Evolutionary conservation across 2,888 invertebrate genomes (phyloP), one percentile per base, ranked within the genome.

Genomic region (Platycheirus albimanus): DNA sequence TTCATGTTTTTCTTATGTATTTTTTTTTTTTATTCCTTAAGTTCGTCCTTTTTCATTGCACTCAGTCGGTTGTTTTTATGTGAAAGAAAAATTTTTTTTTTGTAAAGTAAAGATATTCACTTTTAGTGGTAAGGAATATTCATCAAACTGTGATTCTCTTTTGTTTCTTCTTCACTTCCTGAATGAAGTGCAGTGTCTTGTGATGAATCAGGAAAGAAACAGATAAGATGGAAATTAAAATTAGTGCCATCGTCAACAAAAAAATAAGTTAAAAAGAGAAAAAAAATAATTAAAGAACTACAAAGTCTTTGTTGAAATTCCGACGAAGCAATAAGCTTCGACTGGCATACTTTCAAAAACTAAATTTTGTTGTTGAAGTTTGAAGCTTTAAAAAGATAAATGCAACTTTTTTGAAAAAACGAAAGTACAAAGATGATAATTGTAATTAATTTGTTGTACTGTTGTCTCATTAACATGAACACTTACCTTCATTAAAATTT

Each of bases 171-270:
- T 2, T 33, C 24, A 41, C 15, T 41, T 58, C 24, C 41, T 58
- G 10, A 33, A 15, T 38, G 13, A 19, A 41, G 17, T 56, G 52
- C 17, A 24, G 2, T 38, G 0, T 7, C 15, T 58, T 7, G 13
- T 30, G 20, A 38, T 24, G 33, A 61, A 58, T 70, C 20, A 56
- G 69, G 66, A 61, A 43, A 70, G 38, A 28, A 47, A 58, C 30
- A 61, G 36, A 43, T 51, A 49, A 70, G 76, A 71, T 47, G 54
- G 58, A 81, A 76, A 76, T 70, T 70, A 61, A 76, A 81, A 81
- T 81, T 71, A 81, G 80, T 71, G 38, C 52, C 70, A 81, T 76
- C 19, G 15, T 61, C 67, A 70, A 36, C 24, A 58, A 69, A 64
- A 36, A 38, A 75, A 70, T 13, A 70, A 38, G 11, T 72, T 0